phyloP scores from a whole-genome alignment of 2,888 invertebrate genomes.

The Meghimatium bilineatum region DNA sequence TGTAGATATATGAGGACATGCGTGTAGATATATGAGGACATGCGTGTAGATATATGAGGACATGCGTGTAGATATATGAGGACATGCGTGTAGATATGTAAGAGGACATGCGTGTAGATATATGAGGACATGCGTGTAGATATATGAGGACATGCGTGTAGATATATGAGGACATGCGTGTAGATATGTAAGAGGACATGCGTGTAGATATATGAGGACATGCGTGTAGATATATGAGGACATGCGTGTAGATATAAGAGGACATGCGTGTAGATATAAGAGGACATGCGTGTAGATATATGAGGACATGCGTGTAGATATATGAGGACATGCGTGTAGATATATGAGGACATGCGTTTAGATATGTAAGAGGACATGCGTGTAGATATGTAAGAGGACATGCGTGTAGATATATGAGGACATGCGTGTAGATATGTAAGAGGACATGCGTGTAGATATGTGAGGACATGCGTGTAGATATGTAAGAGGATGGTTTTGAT shows the following conservation, averaged over 20 bases:
- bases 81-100: too few species aligned
- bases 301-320: neutral
- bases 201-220: too few species aligned
- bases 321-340: conserved; percentile 25
- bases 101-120: too few species aligned
- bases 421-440: conserved; percentile 10
- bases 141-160: conserved; percentile 26
- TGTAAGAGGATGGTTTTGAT: too few species aligned
- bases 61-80: too few species aligned
- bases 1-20: neutral
- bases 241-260: neutral
- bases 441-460: neutral
- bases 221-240: conserved; percentile 15
- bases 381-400: too few species aligned
- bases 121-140: neutral
- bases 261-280: neutral
- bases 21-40: neutral
- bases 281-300: too few species aligned
- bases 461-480: too few species aligned
- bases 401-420: conserved; percentile 2
- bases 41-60: neutral
- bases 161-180: neutral
- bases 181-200: neutral
- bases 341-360: neutral
- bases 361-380: too few species aligned